phyloP scores from a whole-genome alignment of 2,888 invertebrate species.

The Heliconius aoede region DNA sequence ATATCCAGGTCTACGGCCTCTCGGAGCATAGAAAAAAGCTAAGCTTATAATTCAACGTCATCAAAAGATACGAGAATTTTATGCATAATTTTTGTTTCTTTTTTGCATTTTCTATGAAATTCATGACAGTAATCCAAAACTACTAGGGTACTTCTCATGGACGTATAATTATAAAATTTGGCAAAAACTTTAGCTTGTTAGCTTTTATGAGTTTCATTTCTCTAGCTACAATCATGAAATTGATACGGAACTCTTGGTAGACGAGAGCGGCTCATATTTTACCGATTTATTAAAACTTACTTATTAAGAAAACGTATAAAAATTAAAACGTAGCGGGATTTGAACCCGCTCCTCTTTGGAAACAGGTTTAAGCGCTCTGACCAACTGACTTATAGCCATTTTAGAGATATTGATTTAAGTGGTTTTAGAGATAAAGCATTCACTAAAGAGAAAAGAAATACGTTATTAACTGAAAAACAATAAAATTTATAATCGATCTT shows the following conservation, averaged over 20 bases:
- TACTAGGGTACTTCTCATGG: background rate
- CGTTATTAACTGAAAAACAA: background rate
- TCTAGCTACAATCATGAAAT: background rate
- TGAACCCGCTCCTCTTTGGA: no score
- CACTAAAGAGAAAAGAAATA: background rate
- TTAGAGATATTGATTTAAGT: background rate
- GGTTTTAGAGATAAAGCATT: background rate
- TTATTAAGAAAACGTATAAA: no score
- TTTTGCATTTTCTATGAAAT: background rate
- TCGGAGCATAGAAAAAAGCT: no score
- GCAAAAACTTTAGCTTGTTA: no score
- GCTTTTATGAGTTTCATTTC: no score
- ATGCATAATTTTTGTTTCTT: background rate
- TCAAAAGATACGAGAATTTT: background rate
- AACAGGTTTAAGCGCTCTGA: no score
- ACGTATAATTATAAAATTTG: background rate
- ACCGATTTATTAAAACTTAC: background rate
- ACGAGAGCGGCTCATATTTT: no score
- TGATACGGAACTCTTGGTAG: background rate
- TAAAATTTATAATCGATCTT: conserved; percentile 31
- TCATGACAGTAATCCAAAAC: background rate
- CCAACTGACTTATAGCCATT: background rate
- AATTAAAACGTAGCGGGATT: no score
- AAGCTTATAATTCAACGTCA: no score
- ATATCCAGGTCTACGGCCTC: no score